Conservation (phyloP, 2,797 vertebrate species). For the Dipus sagitta region DNA sequence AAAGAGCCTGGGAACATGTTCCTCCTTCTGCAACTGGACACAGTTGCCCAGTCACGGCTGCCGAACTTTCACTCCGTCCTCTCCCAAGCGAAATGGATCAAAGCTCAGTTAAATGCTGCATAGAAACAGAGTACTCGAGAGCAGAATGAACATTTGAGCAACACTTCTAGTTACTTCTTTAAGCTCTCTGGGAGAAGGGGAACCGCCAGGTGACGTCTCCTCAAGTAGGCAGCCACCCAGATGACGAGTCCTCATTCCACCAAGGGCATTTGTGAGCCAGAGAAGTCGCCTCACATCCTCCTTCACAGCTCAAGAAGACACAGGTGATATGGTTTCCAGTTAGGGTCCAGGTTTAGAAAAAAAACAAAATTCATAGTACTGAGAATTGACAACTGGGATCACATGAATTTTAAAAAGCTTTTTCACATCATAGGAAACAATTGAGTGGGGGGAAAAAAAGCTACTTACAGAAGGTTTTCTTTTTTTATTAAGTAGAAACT, state of each 20-base stretch:
- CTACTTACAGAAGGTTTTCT: too few species aligned
- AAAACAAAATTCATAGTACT: too few species aligned
- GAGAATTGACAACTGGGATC: neutral
- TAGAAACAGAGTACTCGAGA: slow-evolving; percentile 9
- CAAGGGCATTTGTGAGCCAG: neutral
- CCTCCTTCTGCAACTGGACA: neutral
- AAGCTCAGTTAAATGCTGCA: neutral
- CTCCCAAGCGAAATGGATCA: neutral
- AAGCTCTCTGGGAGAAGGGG: too few species aligned
- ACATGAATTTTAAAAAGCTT: neutral
- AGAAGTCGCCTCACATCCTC: neutral
- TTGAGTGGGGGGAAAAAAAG: neutral
- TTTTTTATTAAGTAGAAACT: too few species aligned
- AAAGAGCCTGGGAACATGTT: neutral
- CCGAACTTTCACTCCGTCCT: neutral
- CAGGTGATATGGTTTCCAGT: neutral
- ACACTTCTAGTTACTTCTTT: neutral
- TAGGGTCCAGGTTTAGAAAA: neutral
- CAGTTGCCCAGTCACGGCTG: neutral
- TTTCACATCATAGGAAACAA: neutral
- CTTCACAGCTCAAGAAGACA: neutral
- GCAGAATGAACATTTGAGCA: slow-evolving; percentile 31
- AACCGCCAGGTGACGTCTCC: too few species aligned
- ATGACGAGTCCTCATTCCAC: neutral
- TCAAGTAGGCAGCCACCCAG: neutral